phyloP scores from a whole-genome alignment of 23 tunicate species.

The Oikopleura vanhoeffeni region DNA sequence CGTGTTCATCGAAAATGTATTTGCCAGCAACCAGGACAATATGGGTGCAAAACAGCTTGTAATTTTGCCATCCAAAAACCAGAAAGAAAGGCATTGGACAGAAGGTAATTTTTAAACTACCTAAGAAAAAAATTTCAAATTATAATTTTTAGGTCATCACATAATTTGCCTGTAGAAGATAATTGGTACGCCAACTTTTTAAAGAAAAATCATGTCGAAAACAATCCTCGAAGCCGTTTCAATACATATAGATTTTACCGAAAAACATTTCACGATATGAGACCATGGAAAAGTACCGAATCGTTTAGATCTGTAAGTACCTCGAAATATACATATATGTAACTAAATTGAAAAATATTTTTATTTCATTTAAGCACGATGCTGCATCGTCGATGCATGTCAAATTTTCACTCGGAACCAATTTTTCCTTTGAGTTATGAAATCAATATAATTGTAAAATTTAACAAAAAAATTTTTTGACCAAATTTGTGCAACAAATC shows the following conservation, averaged over 20 bases:
- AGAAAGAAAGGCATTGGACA: not conserved
- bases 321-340: not conserved
- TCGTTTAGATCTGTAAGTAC: not conserved
- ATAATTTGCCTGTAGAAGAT: conserved; percentile 7
- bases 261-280: not conserved
- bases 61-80: not conserved
- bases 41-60: not conserved
- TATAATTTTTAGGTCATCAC: not conserved
- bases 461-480: too few species aligned
- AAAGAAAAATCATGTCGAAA: not conserved
- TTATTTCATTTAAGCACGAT: not conserved
- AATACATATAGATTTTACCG: not conserved
- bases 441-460: too few species aligned
- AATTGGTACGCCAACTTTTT: not conserved
- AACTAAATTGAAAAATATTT: not conserved
- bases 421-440: too few species aligned
- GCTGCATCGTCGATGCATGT: too few species aligned
- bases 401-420: too few species aligned
- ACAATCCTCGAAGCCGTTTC: not conserved
- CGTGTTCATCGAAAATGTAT: conserved; percentile 2
- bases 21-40: conserved; percentile 10
- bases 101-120: not conserved
- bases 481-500: too few species aligned
- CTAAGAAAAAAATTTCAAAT: not conserved
- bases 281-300: not conserved